A percentile compares a stretch with the other conserved stretches of the same genome.
Conservation (phyloP, 2,888 invertebrate genomes). For the Catocala sponsa region DNA sequence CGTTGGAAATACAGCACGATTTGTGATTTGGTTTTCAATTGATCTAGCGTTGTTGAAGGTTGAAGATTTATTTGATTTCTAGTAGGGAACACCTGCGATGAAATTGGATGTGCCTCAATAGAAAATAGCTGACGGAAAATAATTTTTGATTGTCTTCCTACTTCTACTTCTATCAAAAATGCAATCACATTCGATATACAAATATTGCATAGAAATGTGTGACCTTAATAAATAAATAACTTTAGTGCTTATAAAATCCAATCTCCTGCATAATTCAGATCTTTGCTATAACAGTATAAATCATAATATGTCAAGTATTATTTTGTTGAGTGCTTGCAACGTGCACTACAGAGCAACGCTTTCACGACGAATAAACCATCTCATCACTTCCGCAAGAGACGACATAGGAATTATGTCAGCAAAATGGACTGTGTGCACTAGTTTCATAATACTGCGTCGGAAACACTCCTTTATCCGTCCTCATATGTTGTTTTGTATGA, state of each 20-base stretch:
- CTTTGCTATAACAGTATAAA: neutral
- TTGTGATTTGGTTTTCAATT: constrained; percentile 25
- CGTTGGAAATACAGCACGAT: constrained; percentile 26
- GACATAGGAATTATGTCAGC: constrained; percentile 12
- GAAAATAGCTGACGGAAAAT: no score
- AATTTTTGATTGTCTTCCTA: no score
- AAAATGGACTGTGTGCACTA: constrained; percentile 7
- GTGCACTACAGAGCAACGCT: neutral
- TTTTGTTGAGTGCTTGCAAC: constrained; percentile 6
- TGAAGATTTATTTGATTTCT: constrained; percentile 7
- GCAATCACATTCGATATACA: no score
- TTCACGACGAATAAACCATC: constrained; percentile 9
- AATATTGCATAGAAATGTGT: no score
- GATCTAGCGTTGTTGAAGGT: constrained; percentile 15
- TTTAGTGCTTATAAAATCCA: no score
- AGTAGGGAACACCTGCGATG: no score
- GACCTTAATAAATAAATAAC: no score
- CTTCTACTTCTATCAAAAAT: no score
- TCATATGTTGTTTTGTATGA: constrained; percentile 1
- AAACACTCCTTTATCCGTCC: neutral
- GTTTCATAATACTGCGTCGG: neutral
- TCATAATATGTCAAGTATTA: neutral
- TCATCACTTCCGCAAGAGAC: constrained; percentile 3
- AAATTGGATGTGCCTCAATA: no score
- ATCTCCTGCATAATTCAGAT: no score